These are phyloP conservation scores for Trissolcus brochymenae DNA, from an alignment of 2,888 invertebrate genomes.

Conservation along the genomic window DNA sequence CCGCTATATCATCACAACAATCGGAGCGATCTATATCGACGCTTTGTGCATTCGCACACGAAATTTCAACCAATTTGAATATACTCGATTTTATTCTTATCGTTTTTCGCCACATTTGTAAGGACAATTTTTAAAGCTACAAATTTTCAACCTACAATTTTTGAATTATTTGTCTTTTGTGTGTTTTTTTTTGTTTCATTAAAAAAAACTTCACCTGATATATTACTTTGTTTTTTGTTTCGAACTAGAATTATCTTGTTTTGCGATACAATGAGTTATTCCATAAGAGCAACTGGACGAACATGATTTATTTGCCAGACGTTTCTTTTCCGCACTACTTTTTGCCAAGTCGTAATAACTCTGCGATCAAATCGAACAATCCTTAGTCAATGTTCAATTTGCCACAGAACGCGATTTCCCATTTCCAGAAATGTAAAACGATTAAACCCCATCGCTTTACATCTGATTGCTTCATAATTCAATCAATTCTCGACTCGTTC, in stretches of 20 bases:
- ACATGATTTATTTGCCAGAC: conserved; percentile 15
- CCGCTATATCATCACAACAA: neutral
- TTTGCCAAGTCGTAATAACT: conserved; percentile 5
- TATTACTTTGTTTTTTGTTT: no score
- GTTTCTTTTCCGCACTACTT: conserved; percentile 7
- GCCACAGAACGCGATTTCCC: conserved; percentile 5
- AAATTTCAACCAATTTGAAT: no score
- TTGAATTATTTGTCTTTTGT: no score
- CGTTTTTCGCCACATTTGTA: no score
- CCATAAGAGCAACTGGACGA: conserved; percentile 10
- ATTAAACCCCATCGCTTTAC: conserved; percentile 4
- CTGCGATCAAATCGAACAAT: conserved; percentile 9
- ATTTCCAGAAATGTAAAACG: conserved; percentile 4
- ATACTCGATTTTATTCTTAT: no score
- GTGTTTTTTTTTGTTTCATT: no score
- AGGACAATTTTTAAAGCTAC: neutral
- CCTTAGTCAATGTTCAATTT: conserved; percentile 2
- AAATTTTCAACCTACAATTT: no score
- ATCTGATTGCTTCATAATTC: conserved; percentile 1
- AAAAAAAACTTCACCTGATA: no score
- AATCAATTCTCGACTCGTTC: neutral
- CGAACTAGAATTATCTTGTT: no score
- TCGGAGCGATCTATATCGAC: neutral
- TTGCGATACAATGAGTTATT: neutral
- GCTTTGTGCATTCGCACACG: no score